These are phyloP conservation scores for Dryobota labecula DNA, from an alignment of 2,888 invertebrate genomes.

Conservation along the genomic window DNA sequence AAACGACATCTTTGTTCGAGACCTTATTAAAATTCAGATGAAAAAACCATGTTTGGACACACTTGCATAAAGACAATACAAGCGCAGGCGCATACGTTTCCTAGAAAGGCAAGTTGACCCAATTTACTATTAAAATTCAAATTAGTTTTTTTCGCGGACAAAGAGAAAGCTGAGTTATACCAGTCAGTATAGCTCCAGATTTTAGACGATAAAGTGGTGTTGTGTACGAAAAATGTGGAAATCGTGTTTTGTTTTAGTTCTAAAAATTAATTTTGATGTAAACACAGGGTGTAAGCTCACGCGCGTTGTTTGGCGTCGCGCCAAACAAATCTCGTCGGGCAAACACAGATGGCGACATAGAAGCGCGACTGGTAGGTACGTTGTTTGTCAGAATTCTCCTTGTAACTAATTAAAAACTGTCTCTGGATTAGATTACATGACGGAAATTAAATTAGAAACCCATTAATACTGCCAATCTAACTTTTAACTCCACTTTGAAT, in stretches of 20 bases:
- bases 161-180: conserved; percentile 83
- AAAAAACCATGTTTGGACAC: conserved; percentile 54
- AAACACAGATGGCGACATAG: conserved; percentile 81
- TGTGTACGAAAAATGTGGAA: conserved; percentile 72
- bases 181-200: conserved; percentile 80
- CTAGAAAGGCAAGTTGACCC: conserved; percentile 82
- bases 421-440: conserved; percentile 60
- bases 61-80: conserved; percentile 64
- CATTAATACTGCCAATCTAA: conserved; percentile 36
- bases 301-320: conserved; percentile 71
- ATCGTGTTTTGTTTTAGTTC: conserved; percentile 71
- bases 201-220: conserved; percentile 84
- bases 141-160: conserved; percentile 86
- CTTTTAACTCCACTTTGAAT: conserved; percentile 41
- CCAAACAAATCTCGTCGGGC: conserved; percentile 71
- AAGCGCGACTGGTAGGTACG: conserved; percentile 71
- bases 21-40: conserved; percentile 41
- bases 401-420: conserved; percentile 64
- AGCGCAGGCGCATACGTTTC: conserved; percentile 74
- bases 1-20: neutral
- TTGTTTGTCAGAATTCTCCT: conserved; percentile 66
- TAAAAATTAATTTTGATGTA: conserved; percentile 71
- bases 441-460: conserved; percentile 62
- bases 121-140: conserved; percentile 88
- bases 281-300: conserved; percentile 69